phyloP scores from a whole-genome alignment of 2,113 vertebrate genomes.

The Pholis gunnellus region DNA sequence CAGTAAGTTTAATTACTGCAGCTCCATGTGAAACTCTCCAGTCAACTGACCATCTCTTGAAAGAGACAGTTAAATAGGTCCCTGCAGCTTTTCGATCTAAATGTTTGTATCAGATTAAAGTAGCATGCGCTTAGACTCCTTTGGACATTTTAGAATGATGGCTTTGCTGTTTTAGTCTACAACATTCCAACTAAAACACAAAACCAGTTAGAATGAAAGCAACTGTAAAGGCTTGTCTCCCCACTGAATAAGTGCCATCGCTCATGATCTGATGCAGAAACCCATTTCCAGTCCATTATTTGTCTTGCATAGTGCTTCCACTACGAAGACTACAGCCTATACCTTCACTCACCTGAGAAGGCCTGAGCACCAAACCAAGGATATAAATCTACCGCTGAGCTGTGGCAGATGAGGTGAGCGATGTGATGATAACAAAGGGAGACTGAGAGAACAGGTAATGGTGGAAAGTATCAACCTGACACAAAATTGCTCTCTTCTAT shows the following conservation, averaged over 20 bases:
- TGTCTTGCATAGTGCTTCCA: conserved; percentile 54
- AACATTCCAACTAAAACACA: conserved; percentile 19
- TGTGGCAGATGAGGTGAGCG: conserved; percentile 61
- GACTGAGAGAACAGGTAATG: conserved; percentile 45
- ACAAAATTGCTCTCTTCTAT: conserved; percentile 18
- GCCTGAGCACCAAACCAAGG: conserved; percentile 60
- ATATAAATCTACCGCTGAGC: conserved; percentile 72
- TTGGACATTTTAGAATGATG: conserved; percentile 16
- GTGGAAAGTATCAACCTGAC: conserved; percentile 29
- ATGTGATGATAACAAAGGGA: conserved; percentile 61
- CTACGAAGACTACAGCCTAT: conserved; percentile 49
- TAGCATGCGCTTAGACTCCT: not conserved
- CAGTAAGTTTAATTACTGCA: conserved; percentile 8
- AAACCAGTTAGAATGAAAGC: conserved; percentile 40
- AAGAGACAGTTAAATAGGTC: not conserved
- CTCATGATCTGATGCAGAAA: conserved; percentile 67
- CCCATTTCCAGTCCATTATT: conserved; percentile 66
- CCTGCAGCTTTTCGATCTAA: not conserved
- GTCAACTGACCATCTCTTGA: conserved; percentile 8
- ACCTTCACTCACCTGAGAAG: conserved; percentile 62
- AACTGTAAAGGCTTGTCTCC: conserved; percentile 47
- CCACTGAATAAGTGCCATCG: conserved; percentile 51
- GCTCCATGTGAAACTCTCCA: not conserved
- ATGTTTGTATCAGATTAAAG: conserved; percentile 13
- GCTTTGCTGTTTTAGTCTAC: conserved; percentile 25